Evolutionary conservation across 2,113 vertebrate genomes (phyloP), one percentile per base, ranked within the genome.

Genomic region (Nothobranchius kuhntae): DNA sequence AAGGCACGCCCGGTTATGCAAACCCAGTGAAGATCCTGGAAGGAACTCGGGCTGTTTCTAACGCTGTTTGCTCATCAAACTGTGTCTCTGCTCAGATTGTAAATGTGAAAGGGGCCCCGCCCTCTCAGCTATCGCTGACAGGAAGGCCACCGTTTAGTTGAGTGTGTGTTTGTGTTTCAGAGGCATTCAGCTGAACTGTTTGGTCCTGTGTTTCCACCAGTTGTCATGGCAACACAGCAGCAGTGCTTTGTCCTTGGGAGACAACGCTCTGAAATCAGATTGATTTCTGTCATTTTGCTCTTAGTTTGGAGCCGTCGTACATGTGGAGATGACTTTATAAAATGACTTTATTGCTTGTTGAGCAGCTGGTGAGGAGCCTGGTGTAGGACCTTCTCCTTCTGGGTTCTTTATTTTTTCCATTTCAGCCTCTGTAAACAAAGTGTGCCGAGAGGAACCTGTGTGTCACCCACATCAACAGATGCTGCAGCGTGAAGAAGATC

Each of bases 1-100:
- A 8, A 57, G 86, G 13, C 86, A 88, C 91, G 62, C 92, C 91
- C 87, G 40, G 54, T 65, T 89, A 50, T 54, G 51, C 82, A 89
- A 90, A 91, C 82, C 84, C 79, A 74, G 63, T 61, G 8, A 66
- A 89, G 74, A 89, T 91, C 86, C 87, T 87, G 77, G 68, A 64
- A 53, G 63, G 79, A 77, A 26, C 24, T 15, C 12, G 46, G 60
- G 69, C 81, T 68, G 73, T 75, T 80, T 24, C 46, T 51, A 44
- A 7, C 35, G 3, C 61, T 87, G 61, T 88, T 89, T 86, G 79
- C 86, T 83, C 55, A 81, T 51, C 71, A 71, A 74, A 79, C 77
- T 69, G 3, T 12, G 13, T 14, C 56, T 45, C 45, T 36, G 17
- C 35, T 61, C 0, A 0, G 26, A 21, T n/a, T 9, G 15, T 40